These are phyloP conservation scores for Drosophila arizonae DNA, from an alignment of 1,140 invertebrate species.

Conservation along the genomic window DNA sequence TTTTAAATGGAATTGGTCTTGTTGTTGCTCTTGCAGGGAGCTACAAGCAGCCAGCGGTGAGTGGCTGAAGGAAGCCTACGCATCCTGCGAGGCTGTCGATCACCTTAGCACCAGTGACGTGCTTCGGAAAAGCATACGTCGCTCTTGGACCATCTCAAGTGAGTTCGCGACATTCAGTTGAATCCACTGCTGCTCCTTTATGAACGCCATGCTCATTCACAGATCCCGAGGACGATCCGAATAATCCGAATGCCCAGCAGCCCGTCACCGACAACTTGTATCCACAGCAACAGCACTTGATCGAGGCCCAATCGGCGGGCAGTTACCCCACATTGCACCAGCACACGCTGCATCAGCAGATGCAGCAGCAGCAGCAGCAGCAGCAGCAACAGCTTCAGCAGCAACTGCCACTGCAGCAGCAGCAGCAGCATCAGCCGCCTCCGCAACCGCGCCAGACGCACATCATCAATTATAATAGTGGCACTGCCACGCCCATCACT, in stretches of 20 bases:
- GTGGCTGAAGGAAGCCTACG: slow-evolving; percentile 87
- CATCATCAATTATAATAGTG: slow-evolving; percentile 64
- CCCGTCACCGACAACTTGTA: slow-evolving; percentile 72
- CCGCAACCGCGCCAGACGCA: slow-evolving; percentile 53
- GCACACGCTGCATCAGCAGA: slow-evolving; percentile 64
- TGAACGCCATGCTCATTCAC: background rate
- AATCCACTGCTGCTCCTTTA: background rate
- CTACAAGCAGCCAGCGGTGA: slow-evolving; percentile 87
- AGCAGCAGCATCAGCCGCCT: slow-evolving; percentile 52
- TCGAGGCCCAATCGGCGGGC: slow-evolving; percentile 71
- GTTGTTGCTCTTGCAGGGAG: slow-evolving; percentile 86
- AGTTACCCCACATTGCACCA: slow-evolving; percentile 77
- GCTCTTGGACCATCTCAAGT: slow-evolving; percentile 89
- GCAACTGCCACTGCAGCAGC: slow-evolving; percentile 65
- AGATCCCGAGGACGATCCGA: slow-evolving; percentile 82
- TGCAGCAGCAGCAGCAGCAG: slow-evolving; percentile 50
- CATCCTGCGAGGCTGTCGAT: slow-evolving; percentile 83
- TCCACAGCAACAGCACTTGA: slow-evolving; percentile 77
- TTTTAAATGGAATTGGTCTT: slow-evolving; percentile 66
- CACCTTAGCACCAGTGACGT: slow-evolving; percentile 86
- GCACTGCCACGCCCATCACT: slow-evolving; percentile 72
- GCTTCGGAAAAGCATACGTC: slow-evolving; percentile 86
- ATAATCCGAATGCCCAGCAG: slow-evolving; percentile 75
- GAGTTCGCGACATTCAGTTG: slow-evolving; percentile 50
- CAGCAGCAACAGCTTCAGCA: slow-evolving; percentile 65